Evolutionary conservation across 2,888 invertebrate genomes (phyloP).

Genomic region (Drosophila percnosoma): DNA sequence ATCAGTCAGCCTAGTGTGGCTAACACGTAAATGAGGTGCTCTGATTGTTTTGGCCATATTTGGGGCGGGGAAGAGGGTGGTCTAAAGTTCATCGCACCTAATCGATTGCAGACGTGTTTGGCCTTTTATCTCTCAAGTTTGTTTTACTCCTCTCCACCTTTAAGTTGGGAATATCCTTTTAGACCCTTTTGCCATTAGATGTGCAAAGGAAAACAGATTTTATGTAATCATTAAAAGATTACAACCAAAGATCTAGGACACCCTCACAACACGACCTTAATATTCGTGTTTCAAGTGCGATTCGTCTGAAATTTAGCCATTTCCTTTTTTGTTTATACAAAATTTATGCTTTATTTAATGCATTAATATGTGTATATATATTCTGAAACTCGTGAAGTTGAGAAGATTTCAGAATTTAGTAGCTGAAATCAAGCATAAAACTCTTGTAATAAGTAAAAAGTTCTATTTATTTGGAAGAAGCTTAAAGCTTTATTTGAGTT

Average conservation of each 20-base stretch:
- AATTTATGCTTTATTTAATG: not conserved
- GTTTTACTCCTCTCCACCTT: not conserved
- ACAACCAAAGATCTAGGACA: not conserved
- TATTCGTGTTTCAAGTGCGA: not conserved
- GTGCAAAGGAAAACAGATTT: not conserved
- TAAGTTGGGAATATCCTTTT: not conserved
- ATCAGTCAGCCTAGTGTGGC: slow-evolving; percentile 27
- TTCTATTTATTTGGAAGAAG: not conserved
- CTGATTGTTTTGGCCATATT: slow-evolving; percentile 39
- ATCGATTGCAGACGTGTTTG: slow-evolving; percentile 27
- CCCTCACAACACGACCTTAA: not conserved
- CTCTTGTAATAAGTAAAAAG: not conserved
- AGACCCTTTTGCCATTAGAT: not conserved
- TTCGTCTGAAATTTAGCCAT: not conserved
- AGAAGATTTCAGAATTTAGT: no score
- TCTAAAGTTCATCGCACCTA: slow-evolving; percentile 15
- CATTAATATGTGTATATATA: not conserved
- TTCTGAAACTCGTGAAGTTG: no score
- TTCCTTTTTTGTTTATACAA: not conserved
- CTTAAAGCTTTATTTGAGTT: not conserved
- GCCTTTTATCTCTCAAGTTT: slow-evolving; percentile 29
- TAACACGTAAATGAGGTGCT: slow-evolving; percentile 48
- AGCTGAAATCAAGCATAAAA: no score
- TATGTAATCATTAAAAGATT: not conserved
- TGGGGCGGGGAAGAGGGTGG: not conserved